phyloP scores from a whole-genome alignment of 2,888 invertebrate species.

The Chymomyza fuscimana region DNA sequence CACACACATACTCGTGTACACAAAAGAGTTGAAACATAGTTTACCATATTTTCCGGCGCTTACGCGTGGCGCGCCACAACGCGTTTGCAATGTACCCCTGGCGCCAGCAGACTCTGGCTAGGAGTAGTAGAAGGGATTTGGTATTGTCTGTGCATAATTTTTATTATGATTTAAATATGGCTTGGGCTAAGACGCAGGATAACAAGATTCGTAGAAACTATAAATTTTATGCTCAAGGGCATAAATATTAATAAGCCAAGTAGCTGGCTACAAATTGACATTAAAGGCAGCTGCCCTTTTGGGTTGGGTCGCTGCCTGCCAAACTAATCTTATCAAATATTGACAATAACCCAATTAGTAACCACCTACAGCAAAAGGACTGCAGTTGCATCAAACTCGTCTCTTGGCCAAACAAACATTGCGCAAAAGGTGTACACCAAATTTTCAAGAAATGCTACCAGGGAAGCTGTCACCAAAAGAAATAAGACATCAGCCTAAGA shows the following conservation, averaged over 20 bases:
- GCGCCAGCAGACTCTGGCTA: constrained; percentile 43
- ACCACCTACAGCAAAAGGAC: constrained; percentile 66
- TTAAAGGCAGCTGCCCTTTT: constrained; percentile 48
- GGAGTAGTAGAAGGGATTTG: constrained; percentile 10
- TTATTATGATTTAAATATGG: constrained; percentile 52
- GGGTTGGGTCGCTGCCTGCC: constrained; percentile 7
- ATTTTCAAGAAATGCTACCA: constrained; percentile 59
- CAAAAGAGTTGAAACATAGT: constrained; percentile 26
- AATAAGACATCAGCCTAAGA: constrained; percentile 57
- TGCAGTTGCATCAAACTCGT: not conserved
- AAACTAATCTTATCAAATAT: constrained; percentile 68
- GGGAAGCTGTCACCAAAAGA: constrained; percentile 53
- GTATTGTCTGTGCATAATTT: constrained; percentile 11
- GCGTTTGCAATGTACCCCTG: constrained; percentile 60
- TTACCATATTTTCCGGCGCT: constrained; percentile 43
- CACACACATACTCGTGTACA: constrained; percentile 13
- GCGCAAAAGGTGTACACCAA: constrained; percentile 35
- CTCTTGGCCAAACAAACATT: constrained; percentile 49
- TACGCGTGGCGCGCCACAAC: constrained; percentile 51
- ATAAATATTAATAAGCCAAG: constrained; percentile 35
- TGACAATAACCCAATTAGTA: constrained; percentile 75
- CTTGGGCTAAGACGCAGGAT: constrained; percentile 44
- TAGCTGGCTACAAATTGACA: constrained; percentile 11
- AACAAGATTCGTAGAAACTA: constrained; percentile 56
- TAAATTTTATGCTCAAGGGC: constrained; percentile 45